phyloP scores from a whole-genome alignment of 2,888 invertebrate species.

The Nasonovia ribisnigri region DNA sequence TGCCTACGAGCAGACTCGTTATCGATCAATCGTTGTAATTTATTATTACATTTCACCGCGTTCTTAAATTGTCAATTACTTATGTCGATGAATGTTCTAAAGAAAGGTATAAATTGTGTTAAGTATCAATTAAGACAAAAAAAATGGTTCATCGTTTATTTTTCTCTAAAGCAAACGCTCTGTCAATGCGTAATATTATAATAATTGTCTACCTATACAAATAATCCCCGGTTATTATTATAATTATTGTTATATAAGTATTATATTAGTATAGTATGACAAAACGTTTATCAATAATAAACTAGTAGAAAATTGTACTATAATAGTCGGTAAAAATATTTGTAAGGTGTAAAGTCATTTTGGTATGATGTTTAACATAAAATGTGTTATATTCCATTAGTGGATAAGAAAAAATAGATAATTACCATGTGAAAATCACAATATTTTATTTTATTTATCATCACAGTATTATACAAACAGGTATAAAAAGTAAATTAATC shows the following conservation, averaged over 20 bases:
- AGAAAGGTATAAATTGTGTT: not conserved
- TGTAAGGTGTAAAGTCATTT: not conserved
- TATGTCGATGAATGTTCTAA: not conserved
- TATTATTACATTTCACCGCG: not conserved
- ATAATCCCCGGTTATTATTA: not conserved
- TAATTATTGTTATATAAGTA: not conserved
- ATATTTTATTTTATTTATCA: not conserved
- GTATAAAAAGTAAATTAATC: not conserved
- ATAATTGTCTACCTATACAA: not conserved
- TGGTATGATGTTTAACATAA: not conserved
- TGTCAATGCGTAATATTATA: not conserved
- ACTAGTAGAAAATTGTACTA: not conserved
- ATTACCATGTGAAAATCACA: not conserved
- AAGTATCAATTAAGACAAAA: not conserved
- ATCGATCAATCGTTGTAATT: not conserved
- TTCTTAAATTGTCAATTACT: not conserved
- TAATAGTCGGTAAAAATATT: not conserved
- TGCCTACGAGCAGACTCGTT: not conserved
- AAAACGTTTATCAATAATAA: not conserved
- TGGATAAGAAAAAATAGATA: not conserved
- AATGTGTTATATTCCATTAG: not conserved
- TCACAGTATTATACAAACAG: not conserved
- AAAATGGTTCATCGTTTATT: not conserved
- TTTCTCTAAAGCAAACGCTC: not conserved
- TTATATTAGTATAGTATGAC: not conserved